phyloP scores from a whole-genome alignment of 2,797 vertebrate species.

The Poeciliopsis infans region DNA sequence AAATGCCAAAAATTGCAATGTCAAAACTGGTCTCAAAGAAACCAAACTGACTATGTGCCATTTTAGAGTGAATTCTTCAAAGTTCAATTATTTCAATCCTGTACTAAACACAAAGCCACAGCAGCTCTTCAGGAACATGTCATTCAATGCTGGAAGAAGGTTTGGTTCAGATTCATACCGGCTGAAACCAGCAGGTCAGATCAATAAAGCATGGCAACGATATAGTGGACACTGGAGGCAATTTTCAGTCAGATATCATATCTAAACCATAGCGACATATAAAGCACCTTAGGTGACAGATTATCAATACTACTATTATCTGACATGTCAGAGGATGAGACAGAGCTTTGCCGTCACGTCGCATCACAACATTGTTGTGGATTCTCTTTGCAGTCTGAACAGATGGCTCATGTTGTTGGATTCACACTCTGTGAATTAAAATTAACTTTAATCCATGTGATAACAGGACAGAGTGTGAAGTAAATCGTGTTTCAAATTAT shows the following conservation, averaged over 20 bases:
- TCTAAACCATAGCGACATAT: slow-evolving; percentile 51
- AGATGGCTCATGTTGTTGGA: slow-evolving; percentile 1
- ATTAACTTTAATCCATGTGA: slow-evolving; percentile 8
- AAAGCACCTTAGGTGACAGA: slow-evolving; percentile 58
- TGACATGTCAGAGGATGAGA: slow-evolving; percentile 58
- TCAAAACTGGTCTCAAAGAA: not conserved
- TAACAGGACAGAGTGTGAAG: not conserved
- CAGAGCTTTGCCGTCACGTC: slow-evolving; percentile 41
- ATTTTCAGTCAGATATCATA: slow-evolving; percentile 53
- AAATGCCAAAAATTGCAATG: not conserved
- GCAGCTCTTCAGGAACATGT: slow-evolving; percentile 1
- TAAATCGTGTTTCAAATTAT: not conserved
- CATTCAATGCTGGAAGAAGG: not conserved
- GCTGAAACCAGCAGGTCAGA: slow-evolving; percentile 41
- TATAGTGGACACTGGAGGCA: slow-evolving; percentile 29
- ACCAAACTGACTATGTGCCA: not conserved
- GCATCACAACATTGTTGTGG: slow-evolving; percentile 34
- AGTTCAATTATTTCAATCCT: not conserved
- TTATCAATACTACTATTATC: slow-evolving; percentile 74
- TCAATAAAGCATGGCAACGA: slow-evolving; percentile 23
- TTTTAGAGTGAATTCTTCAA: not conserved
- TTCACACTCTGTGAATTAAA: slow-evolving; percentile 13
- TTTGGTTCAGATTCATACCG: not conserved
- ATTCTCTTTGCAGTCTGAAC: not conserved
- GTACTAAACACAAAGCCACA: slow-evolving; percentile 16